Base-by-base conservation (phyloP, 2,113 vertebrate genomes). In the Hoplias malabaricus region DNA sequence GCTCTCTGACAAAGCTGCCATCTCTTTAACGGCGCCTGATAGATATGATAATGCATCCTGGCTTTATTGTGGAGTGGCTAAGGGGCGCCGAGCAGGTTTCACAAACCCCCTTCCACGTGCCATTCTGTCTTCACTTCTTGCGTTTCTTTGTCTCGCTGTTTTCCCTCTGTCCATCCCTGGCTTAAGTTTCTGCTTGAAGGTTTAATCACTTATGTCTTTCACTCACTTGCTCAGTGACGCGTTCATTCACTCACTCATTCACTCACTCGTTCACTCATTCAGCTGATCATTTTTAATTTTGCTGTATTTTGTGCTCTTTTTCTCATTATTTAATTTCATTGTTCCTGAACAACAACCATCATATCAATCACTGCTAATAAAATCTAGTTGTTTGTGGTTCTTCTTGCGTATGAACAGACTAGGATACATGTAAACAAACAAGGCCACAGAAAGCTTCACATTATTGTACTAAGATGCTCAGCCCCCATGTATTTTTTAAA, bases 41-140 rank as follows among this genome's bases (percentile, higher is more conserved):
- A 88, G 87, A 87, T 91, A 89, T 90, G 89, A 91, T 90, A 91
- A 91, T 90, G 88, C 82, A 76, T 77, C 61, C 84, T 9, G 75
- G 78, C 85, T 87, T 90, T 90, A 90, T 91, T 92, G 89, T 89
- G 75, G 21, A 82, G 85, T 86, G 86, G 87, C 88, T 87, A 83
- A 84, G 85, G 84, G 84, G 80, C 82, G 68, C 40, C 23, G 66
- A 66, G 67, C 70, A 38, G 59, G 61, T 67, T 43, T 67, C 82
- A 79, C 72, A 27, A 57, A 61, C 43, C 19, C 12, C 59, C 73
- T 46, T 78, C 76, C 69, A 71, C 48, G 67, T 53, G 67, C 57
- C 42, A 21, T 38, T 78, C 67, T 63, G 34, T 19, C 67, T 78
- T 77, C 59, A n/a, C 36, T 40, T 34, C 42, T 14, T 31, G 3